Base-by-base conservation (phyloP, 2,113 vertebrate species). In the Neoarius graeffei region DNA sequence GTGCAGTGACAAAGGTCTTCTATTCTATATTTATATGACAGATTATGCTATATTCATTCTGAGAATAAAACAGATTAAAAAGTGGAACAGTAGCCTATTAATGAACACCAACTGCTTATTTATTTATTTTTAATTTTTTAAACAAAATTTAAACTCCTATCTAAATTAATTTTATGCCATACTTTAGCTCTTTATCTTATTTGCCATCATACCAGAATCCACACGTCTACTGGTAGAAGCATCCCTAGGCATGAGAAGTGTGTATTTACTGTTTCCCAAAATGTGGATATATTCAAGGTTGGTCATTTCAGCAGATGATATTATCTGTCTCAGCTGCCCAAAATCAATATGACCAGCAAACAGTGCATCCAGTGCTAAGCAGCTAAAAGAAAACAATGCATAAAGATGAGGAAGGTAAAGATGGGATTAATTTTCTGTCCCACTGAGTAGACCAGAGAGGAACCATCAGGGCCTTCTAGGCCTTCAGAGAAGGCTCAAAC, bases 231-330 rank as follows among this genome's bases (percentile, higher is more conserved):
- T 71, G 69, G 14, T 71, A 11, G 35, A 52, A 11, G 35, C 3
- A 48, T 74, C 71, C 35, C 1, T 19, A 74, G 17, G 23, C 48
- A 73, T 42, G 10, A 77, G 48, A 77, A 50, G 20, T 52, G 48
- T 52, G 23, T 13, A 77, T 52, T 25, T 25, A 25, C 10, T 25
- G 8, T 13, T 50, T 3, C 1, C 11, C 20, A 52, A 11, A 74
- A 74, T 77, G 5, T 77, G 20, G 23, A 52, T 77, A 11, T 20
- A 77, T 77, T 77, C 74, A 77, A 77, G 74, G 23, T n/a, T 77
- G 20, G 20, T 14, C 5, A 25, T 14, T 77, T 52, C 10, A 77
- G 11, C 10, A 77, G 11, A 52, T 77, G 52, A 52, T 42, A 42
- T 35, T 25, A 76, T 76, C 73, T 25, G 10, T 50, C 73, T 50